Base-by-base conservation (phyloP, 35 echinoderm and acorn worm species). In the Eucidaris tribuloides region DNA sequence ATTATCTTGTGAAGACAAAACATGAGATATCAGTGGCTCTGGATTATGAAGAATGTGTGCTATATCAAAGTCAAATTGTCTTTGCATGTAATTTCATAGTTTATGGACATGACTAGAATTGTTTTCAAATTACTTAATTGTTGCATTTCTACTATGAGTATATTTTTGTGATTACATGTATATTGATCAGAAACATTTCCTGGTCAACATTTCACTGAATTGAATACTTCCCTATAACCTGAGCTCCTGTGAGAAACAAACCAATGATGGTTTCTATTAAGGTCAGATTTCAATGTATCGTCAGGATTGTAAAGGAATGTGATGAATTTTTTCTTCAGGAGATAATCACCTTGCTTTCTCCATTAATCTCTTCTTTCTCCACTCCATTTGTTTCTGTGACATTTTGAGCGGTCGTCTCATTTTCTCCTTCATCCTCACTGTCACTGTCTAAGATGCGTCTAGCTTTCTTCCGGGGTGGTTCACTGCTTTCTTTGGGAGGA, bases 371-470 rank as follows among this genome's bases (percentile, higher is more conserved):
- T 78, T 79, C 71, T 62, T 76, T 56, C 44, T 66, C 38, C 70
- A 45, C n/a, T 62, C 65, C 59, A 29, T 33, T 79, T 32, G 27
- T 85, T 39, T 41, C 15, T 65, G n/a, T 76, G 24, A n/a, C 18
- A 20, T 71, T 85, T 20, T 57, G 38, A 3, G 44, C 45, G 2
- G 79, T 45, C 35, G 55, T 80, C 42, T 87, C 68, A 37, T 85
- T 58, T 55, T 85, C 88, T 55, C 60, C 71, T 30, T 85, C 82
- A 11, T 93, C 91, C 54, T 97, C 94, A 43, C 91, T 90, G 65
- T 97, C 94, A 48, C 94, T 92, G 81, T 97, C 89, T n/a, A 92
- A 28, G 34, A 97, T 84, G 46, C 94, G 55, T 11, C 94, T 78
- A 9, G 82, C 57, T 59, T 97, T 97, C 81, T 97, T 97, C 29